These are phyloP conservation scores for Neotoma lepida DNA, from an alignment of 2,113 vertebrate species.

Conservation along the genomic window DNA sequence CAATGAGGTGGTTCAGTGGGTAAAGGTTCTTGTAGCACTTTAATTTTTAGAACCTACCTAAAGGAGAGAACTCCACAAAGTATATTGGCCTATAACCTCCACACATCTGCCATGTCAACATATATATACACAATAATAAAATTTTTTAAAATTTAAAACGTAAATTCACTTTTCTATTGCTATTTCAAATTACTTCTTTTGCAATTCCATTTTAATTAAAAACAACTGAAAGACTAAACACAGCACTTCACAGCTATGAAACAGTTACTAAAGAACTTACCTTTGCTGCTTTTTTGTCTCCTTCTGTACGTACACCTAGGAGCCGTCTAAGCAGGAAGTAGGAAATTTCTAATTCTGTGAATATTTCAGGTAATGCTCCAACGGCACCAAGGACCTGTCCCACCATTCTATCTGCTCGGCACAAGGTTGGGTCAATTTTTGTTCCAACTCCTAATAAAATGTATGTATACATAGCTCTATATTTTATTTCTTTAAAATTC, in stretches of 20 bases:
- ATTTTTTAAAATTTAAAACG: not conserved
- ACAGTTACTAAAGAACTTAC: conserved; percentile 79
- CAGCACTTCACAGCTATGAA: not conserved
- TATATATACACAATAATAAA: no score
- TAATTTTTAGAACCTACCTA: no score
- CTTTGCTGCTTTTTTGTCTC: conserved; percentile 99
- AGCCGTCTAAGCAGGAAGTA: conserved; percentile 96
- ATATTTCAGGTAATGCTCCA: conserved; percentile 97
- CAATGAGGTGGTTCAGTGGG: no score
- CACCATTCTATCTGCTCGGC: conserved; percentile 97
- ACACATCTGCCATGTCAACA: no score
- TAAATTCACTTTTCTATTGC: not conserved
- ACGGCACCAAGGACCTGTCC: conserved; percentile 98
- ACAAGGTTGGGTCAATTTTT: conserved; percentile 98
- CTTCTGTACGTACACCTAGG: conserved; percentile 96
- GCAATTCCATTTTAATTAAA: not conserved
- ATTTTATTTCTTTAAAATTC: not conserved
- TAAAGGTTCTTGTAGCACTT: no score
- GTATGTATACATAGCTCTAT: not conserved
- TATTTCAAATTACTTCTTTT: not conserved
- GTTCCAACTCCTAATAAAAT: conserved; percentile 93
- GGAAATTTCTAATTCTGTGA: conserved; percentile 98
- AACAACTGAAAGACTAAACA: not conserved
- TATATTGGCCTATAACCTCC: no score
- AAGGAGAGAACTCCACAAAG: no score